Percentiles rank a stretch among this genome's conserved stretches.
Evolutionary conservation across 2,888 invertebrate species (phyloP).

Genomic region (Dysmachus trigonus): DNA sequence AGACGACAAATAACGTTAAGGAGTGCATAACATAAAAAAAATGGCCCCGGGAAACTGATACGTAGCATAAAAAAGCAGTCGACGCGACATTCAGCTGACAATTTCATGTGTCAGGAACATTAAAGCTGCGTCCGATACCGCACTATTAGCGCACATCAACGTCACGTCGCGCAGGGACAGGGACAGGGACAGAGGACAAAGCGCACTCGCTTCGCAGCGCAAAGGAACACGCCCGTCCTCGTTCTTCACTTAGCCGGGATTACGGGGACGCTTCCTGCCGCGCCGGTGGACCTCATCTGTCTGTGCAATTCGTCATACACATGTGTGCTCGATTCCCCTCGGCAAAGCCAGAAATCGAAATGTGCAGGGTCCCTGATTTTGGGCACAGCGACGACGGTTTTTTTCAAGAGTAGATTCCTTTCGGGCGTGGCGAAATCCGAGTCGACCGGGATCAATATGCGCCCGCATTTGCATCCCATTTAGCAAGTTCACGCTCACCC

Average conservation of each 20-base stretch:
- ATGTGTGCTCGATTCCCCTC: constrained; percentile 36
- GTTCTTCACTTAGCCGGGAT: constrained; percentile 2
- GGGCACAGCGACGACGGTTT: background rate
- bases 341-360: background rate
- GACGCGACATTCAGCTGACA: constrained; percentile 29
- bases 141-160: constrained; percentile 3
- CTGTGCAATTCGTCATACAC: constrained; percentile 46
- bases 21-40: constrained; percentile 34
- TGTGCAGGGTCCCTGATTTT: background rate
- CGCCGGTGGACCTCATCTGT: constrained; percentile 32
- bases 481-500: constrained; percentile 1
- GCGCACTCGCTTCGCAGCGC: no score
- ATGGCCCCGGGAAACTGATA: constrained; percentile 31
- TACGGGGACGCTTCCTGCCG: constrained; percentile 14
- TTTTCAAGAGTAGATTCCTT: background rate
- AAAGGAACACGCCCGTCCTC: background rate
- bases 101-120: constrained; percentile 35
- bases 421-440: constrained; percentile 27
- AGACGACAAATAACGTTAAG: constrained; percentile 30
- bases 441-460: constrained; percentile 11
- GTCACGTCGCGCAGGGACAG: background rate
- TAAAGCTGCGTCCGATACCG: constrained; percentile 31
- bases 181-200: background rate
- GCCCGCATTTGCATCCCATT: constrained; percentile 14
- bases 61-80: constrained; percentile 14